Evolutionary conservation across 2,888 invertebrate species (phyloP).

Genomic region (Gasteruption jaculator): DNA sequence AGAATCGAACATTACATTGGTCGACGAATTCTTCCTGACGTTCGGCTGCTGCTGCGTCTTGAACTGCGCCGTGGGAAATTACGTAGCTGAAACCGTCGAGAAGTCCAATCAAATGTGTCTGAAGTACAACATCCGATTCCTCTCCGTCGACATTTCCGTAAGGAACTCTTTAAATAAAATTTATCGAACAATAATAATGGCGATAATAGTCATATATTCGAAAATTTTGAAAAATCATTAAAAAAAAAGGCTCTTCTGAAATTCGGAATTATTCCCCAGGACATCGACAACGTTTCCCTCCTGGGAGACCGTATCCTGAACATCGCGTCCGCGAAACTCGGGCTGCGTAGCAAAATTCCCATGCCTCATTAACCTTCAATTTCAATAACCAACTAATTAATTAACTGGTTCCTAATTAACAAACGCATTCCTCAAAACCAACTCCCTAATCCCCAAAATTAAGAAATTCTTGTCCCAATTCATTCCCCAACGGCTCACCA

Average conservation of each 20-base stretch:
- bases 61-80: conserved; percentile 35
- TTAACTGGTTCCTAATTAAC: too few species aligned
- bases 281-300: too few species aligned
- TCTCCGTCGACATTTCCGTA: conserved; percentile 39
- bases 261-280: too few species aligned
- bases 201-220: too few species aligned
- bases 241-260: too few species aligned
- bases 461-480: too few species aligned
- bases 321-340: conserved; percentile 34
- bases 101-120: conserved; percentile 31
- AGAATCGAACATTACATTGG: conserved; percentile 32
- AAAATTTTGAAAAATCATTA: too few species aligned
- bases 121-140: conserved; percentile 38
- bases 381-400: too few species aligned
- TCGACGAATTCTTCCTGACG: conserved; percentile 38
- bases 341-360: conserved; percentile 36
- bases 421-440: too few species aligned
- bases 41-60: conserved; percentile 38
- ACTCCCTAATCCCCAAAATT: too few species aligned
- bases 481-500: too few species aligned
- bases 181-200: background rate
- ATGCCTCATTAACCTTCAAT: too few species aligned
- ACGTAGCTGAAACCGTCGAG: conserved; percentile 29
- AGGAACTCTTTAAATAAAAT: conserved; percentile 21
- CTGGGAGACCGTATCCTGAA: conserved; percentile 37